Base-by-base conservation (phyloP, 2,113 vertebrate species). In the Ranitomeya variabilis region DNA sequence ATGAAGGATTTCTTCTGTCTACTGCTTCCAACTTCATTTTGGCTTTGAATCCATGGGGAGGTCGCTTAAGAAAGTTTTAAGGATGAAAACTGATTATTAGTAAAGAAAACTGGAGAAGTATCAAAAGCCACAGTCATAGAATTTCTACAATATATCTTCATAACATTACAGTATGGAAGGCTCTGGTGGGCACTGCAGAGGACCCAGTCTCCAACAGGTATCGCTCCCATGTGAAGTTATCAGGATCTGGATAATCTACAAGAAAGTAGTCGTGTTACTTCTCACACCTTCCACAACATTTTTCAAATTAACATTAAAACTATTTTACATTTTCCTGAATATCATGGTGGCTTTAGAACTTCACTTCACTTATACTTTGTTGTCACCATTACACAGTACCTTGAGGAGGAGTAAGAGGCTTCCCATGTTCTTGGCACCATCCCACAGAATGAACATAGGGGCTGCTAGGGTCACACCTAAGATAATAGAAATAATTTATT, bases 391-490 rank as follows among this genome's bases (percentile, higher is more conserved):
- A 16, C 14, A 0, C 51, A 78, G 14, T 91, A 99, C 98, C 98
- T 96, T 99, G 98, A 85, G 98, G 98, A 86, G 98, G 97, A 2
- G 98, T 99, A 89, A 99, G 96, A 6, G 97, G 96, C 89, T 98
- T 97, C 91, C 96, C 96, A 0, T 97, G 96, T 90, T 98, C 97
- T 91, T 97, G 96, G 93, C 98, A 99, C 98, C 98, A 99, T 92
- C 98, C 98, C 80, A 98, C 96, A 0, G 97, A 97, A 90, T 99
- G 98, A 92, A 99, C 98, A 93, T 99, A 99, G 0, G 98, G 98
- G 91, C 98, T 99, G 93, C 95, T 97, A 90, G 97, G 93, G 90
- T 99, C 98, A 94, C 98, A 99, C 98, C 98, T 99, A 71, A 90
- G 80, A 93, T 81, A 90, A 73, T 12, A 81, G 37, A 21, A 51